These are phyloP conservation scores for Arbacia lixula DNA, from an alignment of 53 echinoderm and acorn worm species.

Conservation along the genomic window DNA sequence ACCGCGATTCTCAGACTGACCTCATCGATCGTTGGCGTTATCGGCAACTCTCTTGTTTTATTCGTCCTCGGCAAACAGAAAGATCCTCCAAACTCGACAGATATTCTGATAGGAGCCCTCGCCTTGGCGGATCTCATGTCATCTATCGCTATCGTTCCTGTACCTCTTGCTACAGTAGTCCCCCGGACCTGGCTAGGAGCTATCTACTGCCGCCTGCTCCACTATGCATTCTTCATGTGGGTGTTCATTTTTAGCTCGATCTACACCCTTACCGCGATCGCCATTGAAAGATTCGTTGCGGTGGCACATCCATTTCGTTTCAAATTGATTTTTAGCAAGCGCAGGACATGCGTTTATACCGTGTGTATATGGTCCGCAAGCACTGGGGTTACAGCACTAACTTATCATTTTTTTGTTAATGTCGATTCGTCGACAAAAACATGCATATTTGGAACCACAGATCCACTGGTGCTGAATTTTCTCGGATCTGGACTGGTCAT, in stretches of 20 bases:
- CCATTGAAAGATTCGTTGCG: neutral
- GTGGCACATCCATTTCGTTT: neutral
- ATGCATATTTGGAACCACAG: neutral
- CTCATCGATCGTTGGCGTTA: conserved; percentile 46
- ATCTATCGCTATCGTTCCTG: conserved; percentile 4
- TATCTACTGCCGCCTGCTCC: neutral
- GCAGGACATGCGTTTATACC: neutral
- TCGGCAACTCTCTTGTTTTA: conserved; percentile 69
- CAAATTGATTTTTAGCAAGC: neutral
- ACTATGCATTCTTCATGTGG: neutral
- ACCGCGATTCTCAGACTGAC: neutral
- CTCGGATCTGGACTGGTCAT: neutral
- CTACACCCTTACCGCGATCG: neutral
- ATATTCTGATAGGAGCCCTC: conserved; percentile 23
- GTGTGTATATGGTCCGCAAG: neutral
- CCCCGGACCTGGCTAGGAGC: conserved; percentile 1
- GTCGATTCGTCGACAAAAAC: neutral
- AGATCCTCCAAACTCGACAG: conserved; percentile 5
- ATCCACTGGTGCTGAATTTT: neutral
- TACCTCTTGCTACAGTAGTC: neutral
- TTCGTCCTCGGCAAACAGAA: conserved; percentile 13
- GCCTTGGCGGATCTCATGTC: conserved; percentile 14
- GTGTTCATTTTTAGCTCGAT: neutral
- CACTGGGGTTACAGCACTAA: too few relatives aligned
- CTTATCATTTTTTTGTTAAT: neutral